These are phyloP conservation scores for Palythoa caribaeorum DNA, from an alignment of 92 coral and sea anemone species.

Conservation along the genomic window DNA sequence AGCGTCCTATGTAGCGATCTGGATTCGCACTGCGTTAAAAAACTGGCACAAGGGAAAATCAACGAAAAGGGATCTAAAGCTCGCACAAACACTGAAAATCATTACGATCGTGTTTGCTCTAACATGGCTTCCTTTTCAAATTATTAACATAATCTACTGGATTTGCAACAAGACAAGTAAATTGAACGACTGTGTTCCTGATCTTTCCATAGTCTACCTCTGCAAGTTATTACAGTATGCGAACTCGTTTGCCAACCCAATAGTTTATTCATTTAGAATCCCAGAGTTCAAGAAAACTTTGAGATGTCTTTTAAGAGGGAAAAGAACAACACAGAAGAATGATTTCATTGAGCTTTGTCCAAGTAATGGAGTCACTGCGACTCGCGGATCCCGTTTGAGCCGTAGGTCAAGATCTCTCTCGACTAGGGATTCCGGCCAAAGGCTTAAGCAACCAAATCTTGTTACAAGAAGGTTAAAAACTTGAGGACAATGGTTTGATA, in stretches of 20 bases:
- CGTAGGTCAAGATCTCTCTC: background rate
- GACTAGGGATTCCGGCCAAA: background rate
- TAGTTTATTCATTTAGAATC: constrained; percentile 78
- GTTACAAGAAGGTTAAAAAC: too few species aligned
- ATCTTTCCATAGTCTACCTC: constrained; percentile 56
- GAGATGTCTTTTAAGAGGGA: constrained; percentile 6
- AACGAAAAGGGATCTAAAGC: constrained; percentile 3
- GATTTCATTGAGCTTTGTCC: background rate
- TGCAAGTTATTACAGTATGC: constrained; percentile 79
- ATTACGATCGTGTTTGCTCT: constrained; percentile 34
- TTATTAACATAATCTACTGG: constrained; percentile 37
- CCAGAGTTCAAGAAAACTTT: constrained; percentile 77
- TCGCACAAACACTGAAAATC: constrained; percentile 35
- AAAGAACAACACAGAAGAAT: background rate
- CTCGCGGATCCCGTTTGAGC: constrained; percentile 19
- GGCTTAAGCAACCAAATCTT: too few species aligned
- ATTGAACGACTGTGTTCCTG: constrained; percentile 51
- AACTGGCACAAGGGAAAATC: constrained; percentile 4
- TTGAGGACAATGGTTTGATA: too few species aligned
- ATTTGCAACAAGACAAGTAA: constrained; percentile 59
- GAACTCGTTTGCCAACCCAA: constrained; percentile 83
- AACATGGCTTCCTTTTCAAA: constrained; percentile 42
- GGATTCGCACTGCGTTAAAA: constrained; percentile 29
- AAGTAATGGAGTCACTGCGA: background rate
- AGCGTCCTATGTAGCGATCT: constrained; percentile 32